Evolutionary conservation across 2,113 vertebrate genomes (phyloP).

Genomic region (Dasyurus viverrinus): DNA sequence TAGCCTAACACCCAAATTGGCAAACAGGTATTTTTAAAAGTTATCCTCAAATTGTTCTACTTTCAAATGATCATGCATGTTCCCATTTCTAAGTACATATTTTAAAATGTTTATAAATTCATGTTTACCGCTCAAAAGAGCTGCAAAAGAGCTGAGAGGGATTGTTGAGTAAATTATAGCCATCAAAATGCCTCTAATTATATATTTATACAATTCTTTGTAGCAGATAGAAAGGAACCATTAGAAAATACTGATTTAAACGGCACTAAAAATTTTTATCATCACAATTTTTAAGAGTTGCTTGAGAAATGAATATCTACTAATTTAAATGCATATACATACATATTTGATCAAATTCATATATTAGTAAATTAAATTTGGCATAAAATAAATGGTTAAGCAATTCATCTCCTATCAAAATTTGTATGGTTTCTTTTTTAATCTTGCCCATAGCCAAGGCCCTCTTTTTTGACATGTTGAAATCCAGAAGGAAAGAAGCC

Average conservation of each 20-base stretch:
- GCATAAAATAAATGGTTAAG: background rate
- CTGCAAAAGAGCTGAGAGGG: slow-evolving; percentile 8
- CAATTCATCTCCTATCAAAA: background rate
- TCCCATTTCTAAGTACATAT: background rate
- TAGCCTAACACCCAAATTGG: background rate
- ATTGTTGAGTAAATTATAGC: background rate
- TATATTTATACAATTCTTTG: slow-evolving; percentile 5
- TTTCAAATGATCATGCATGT: slow-evolving; percentile 3
- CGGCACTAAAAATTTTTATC: background rate
- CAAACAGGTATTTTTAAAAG: background rate
- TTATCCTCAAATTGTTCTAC: slow-evolving; percentile 4
- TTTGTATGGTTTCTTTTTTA: background rate
- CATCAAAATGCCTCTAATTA: background rate
- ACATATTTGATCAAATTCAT: background rate
- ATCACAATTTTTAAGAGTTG: background rate
- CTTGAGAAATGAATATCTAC: background rate
- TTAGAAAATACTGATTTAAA: slow-evolving; percentile 9
- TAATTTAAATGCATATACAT: background rate
- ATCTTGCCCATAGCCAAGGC: background rate
- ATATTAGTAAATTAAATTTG: slow-evolving; percentile 2
- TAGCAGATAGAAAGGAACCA: slow-evolving; percentile 3
- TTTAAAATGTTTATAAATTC: background rate
- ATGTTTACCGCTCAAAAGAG: slow-evolving; percentile 19
- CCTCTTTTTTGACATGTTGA: background rate
- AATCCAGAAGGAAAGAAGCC: background rate